A percentile compares a stretch with the other conserved stretches of the same genome.
These are phyloP conservation scores for Drosophila kepulauana DNA, from an alignment of 1,140 invertebrate genomes.

Conservation along the genomic window DNA sequence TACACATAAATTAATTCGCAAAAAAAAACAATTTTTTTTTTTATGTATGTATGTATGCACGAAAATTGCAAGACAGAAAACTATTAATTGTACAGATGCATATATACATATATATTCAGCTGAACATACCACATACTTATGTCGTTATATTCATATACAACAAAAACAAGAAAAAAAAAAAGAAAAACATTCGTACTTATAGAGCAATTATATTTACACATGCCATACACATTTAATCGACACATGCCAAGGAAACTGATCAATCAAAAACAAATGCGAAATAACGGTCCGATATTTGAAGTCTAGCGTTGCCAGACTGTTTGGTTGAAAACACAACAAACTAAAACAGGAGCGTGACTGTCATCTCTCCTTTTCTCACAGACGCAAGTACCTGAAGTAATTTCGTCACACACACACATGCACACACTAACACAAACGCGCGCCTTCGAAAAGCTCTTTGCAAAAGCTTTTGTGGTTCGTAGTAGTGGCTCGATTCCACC, in stretches of 20 bases:
- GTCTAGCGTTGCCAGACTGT: constrained; percentile 1
- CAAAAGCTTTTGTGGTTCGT: neutral
- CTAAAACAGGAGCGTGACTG: neutral
- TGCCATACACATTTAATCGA: constrained; percentile 3
- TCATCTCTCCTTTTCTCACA: neutral
- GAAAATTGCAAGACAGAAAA: constrained; percentile 16
- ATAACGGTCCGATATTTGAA: neutral
- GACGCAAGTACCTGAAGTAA: neutral
- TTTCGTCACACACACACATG: neutral
- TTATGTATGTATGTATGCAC: constrained; percentile 19
- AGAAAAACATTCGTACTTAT: constrained; percentile 47
- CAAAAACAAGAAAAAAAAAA: constrained; percentile 4
- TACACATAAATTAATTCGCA: neutral
- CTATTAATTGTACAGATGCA: constrained; percentile 25
- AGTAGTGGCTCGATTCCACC: neutral
- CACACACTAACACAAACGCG: neutral
- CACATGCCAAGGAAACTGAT: constrained; percentile 11
- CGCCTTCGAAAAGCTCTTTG: neutral
- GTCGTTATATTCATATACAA: constrained; percentile 41
- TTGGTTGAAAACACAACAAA: neutral
- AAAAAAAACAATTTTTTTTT: neutral
- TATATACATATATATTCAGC: constrained; percentile 29
- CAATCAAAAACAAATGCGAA: neutral
- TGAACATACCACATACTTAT: constrained; percentile 18
- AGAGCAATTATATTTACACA: constrained; percentile 49